Evolutionary conservation across 1,140 invertebrate genomes (phyloP).

Genomic region (Penaeus chinensis): DNA sequence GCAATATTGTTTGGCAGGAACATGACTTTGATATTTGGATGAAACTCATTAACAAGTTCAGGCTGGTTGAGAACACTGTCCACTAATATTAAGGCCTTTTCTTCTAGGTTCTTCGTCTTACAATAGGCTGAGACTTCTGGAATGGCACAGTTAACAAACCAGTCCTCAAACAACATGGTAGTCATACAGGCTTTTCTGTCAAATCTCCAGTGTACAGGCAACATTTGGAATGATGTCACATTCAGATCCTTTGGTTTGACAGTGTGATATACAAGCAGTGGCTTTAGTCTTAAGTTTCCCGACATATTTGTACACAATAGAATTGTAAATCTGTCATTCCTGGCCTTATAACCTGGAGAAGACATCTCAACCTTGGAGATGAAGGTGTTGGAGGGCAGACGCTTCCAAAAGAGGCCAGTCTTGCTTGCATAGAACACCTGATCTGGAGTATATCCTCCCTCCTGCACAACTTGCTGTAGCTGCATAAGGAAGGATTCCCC

Average conservation of each 20-base stretch:
- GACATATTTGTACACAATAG: not conserved
- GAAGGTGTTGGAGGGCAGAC: not conserved
- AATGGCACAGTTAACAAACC: constrained; percentile 5
- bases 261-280: not conserved
- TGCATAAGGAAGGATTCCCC: not conserved
- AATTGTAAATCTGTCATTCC: not conserved
- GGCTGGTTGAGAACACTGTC: not conserved
- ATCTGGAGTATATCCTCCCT: constrained; percentile 1
- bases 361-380: not conserved
- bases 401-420: constrained; percentile 13
- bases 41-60: constrained; percentile 9
- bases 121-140: constrained; percentile 9
- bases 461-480: not conserved
- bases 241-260: not conserved
- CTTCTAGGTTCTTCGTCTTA: not conserved
- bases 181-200: constrained; percentile 1
- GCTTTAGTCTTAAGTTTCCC: not conserved
- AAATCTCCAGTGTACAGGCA: constrained; percentile 5
- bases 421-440: constrained; percentile 2
- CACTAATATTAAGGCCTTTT: not conserved
- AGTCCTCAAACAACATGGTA: not conserved
- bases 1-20: not conserved
- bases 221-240: not conserved
- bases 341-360: not conserved
- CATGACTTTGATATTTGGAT: constrained; percentile 14